Base-by-base conservation (phyloP, 2,888 invertebrate species). In the Pomacea canaliculata region DNA sequence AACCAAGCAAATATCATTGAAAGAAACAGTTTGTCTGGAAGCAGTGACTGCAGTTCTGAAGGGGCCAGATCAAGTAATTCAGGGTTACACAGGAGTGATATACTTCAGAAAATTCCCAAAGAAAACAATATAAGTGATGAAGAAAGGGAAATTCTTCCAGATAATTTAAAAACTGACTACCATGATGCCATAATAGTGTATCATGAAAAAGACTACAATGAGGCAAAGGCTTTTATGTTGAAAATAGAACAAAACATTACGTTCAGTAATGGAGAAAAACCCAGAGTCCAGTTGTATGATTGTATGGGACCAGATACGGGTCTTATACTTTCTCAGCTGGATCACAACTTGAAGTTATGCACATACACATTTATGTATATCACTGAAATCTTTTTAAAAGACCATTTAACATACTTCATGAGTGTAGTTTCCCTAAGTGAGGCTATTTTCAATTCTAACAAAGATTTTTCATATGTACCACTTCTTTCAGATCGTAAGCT, bases 121-220 rank as follows among this genome's bases (percentile, higher is more conserved):
- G 51, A 51, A 51, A 16, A 51, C 51, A 13, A 51, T 51, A 16
- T 51, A 51, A 51, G 51, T 51, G 51, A 51, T 51, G 16, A 10
- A 16, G 51, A 51, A 1, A 10, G 16, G 2, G 51, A 51, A 10
- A 51, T 10, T 1, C 7, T 51, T 51, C 63, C 63, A 63, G 63
- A 63, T 19, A 1, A 63, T 63, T 27, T 63, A 5, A 63, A 19
- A 63, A 23, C 10, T 63, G 63, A 63, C 19, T 63, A 16, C 27
- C 27, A 63, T 27, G 63, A 63, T 63, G 63, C 63, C 18, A 63
- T 63, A 19, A 63, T 63, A n/a, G 23, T 63, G 63, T 63, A 23
- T 63, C 23, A 63, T 23, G 63, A 23, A 16, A 7, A 1, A 12
- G 19, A 63, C 27, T 23, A 63, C 10, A 19, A 12, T 63, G 8